phyloP scores from a whole-genome alignment of 2,113 vertebrate genomes.

The Naja naja region DNA sequence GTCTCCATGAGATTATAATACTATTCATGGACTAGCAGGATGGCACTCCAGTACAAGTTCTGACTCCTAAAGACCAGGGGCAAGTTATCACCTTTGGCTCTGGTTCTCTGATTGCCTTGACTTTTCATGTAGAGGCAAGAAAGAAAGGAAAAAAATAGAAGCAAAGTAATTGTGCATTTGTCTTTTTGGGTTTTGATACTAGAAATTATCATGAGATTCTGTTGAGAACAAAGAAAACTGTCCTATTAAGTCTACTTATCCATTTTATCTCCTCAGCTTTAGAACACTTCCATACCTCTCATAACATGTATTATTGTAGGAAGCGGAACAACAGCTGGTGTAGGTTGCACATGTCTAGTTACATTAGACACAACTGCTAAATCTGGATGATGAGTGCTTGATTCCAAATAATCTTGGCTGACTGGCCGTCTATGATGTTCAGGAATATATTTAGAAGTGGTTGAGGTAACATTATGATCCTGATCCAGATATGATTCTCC shows the following conservation, averaged over 20 bases:
- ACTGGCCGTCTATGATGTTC: not conserved
- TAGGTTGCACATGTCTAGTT: not conserved
- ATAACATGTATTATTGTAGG: not conserved
- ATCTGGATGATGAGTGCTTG: not conserved
- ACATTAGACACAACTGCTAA: not conserved
- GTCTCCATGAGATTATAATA: not conserved
- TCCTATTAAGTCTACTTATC: not conserved
- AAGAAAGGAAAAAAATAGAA: not conserved
- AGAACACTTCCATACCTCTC: conserved; percentile 38
- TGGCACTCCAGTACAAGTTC: not conserved
- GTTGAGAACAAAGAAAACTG: not conserved
- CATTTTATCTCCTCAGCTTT: not conserved
- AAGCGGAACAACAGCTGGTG: not conserved
- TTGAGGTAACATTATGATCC: not conserved
- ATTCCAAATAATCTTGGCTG: not conserved
- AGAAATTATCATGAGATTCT: not conserved
- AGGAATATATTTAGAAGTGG: not conserved
- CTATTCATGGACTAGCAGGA: not conserved
- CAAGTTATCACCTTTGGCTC: not conserved
- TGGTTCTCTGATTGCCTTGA: not conserved
- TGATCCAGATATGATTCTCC: not conserved
- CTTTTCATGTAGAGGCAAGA: not conserved
- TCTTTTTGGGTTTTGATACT: not conserved
- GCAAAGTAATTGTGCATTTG: not conserved
- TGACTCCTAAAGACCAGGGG: not conserved